These are phyloP conservation scores for Zaprionus bogoriensis DNA, from an alignment of 2,888 invertebrate genomes.

Conservation along the genomic window DNA sequence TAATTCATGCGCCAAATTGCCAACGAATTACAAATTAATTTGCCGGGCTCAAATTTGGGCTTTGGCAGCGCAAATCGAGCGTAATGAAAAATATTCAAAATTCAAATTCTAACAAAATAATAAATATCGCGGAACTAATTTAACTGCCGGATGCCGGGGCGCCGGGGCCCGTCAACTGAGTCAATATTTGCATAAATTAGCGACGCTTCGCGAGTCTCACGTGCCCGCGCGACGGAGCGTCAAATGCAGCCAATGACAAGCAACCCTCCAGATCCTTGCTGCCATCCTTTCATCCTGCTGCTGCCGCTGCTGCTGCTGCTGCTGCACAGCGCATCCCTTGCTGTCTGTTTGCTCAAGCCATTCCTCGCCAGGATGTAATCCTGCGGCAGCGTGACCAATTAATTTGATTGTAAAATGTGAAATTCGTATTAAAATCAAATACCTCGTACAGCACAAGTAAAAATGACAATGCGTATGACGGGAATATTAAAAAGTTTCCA, in stretches of 20 bases:
- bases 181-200: conserved; percentile 82
- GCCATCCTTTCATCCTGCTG: background rate
- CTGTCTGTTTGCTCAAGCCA: conserved; percentile 48
- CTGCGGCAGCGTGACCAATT: conserved; percentile 82
- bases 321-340: background rate
- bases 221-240: conserved; percentile 61
- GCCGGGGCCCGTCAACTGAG: conserved; percentile 33
- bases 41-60: conserved; percentile 61
- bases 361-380: conserved; percentile 69
- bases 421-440: conserved; percentile 83
- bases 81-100: conserved; percentile 78
- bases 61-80: conserved; percentile 53
- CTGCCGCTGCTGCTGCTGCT: too few relatives aligned
- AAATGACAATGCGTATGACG: conserved; percentile 76
- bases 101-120: conserved; percentile 77
- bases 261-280: background rate
- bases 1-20: conserved; percentile 76
- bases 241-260: conserved; percentile 73
- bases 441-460: conserved; percentile 53
- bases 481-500: conserved; percentile 78
- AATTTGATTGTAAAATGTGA: conserved; percentile 83
- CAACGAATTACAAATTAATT: conserved; percentile 81
- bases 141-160: conserved; percentile 52
- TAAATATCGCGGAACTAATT: conserved; percentile 81
- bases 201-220: conserved; percentile 70